These are phyloP conservation scores for Drosophila nigrodunni DNA, from an alignment of 1,140 invertebrate genomes.

Conservation along the genomic window DNA sequence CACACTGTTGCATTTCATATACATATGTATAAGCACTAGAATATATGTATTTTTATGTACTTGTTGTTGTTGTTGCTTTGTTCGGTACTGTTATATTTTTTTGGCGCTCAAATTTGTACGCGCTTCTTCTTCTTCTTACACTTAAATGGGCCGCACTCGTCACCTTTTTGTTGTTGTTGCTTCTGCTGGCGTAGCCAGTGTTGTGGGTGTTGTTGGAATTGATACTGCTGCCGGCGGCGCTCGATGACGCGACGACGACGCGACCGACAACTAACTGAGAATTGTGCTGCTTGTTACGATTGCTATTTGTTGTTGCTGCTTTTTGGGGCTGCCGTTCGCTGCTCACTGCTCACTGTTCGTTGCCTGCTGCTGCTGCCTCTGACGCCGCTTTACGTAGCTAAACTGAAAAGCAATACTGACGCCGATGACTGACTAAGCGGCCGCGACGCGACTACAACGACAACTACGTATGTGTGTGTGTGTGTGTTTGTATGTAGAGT, in stretches of 20 bases:
- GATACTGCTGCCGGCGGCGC: slow-evolving; percentile 33
- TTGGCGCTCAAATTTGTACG: slow-evolving; percentile 69
- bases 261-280: slow-evolving; percentile 47
- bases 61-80: slow-evolving; percentile 28
- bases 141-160: slow-evolving; percentile 49
- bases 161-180: slow-evolving; percentile 43
- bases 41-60: slow-evolving; percentile 12
- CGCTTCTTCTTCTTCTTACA: slow-evolving; percentile 37
- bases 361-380: slow-evolving; percentile 60
- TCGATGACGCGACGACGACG: slow-evolving; percentile 44
- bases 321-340: slow-evolving; percentile 45
- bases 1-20: slow-evolving; percentile 10
- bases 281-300: slow-evolving; percentile 37
- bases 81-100: slow-evolving; percentile 47
- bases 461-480: slow-evolving; percentile 8
- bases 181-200: slow-evolving; percentile 4
- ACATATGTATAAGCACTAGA: not conserved
- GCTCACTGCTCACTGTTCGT: slow-evolving; percentile 15
- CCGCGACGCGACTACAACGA: slow-evolving; percentile 46
- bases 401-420: slow-evolving; percentile 73
- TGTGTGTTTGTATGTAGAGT: slow-evolving; percentile 13
- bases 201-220: slow-evolving; percentile 9
- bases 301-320: slow-evolving; percentile 22
- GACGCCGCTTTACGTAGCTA: slow-evolving; percentile 59
- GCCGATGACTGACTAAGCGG: slow-evolving; percentile 69